Evolutionary conservation across 2,888 invertebrate genomes (phyloP).

Genomic region (Conchocele bisecta): DNA sequence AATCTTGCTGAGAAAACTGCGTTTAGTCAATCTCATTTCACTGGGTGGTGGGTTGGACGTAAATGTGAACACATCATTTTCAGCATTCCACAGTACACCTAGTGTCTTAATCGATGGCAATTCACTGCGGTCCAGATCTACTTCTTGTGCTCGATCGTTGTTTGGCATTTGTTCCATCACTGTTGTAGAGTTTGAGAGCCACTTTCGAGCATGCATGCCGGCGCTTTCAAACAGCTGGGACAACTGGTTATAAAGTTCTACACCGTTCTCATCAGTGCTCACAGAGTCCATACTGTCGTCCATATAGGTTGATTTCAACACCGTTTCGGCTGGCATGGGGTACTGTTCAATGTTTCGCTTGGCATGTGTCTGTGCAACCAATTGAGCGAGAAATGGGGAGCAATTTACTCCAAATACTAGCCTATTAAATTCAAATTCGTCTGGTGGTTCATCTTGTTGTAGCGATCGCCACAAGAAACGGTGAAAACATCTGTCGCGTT

Average conservation of each 20-base stretch:
- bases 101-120: too few species aligned
- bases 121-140: too few species aligned
- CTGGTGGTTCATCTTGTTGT: constrained; percentile 8
- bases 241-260: too few species aligned
- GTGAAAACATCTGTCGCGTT: constrained; percentile 21
- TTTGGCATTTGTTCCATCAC: too few species aligned
- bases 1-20: constrained; percentile 32
- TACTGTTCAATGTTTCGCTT: not conserved
- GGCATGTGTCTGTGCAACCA: constrained; percentile 48
- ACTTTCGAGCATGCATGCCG: too few species aligned
- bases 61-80: too few species aligned
- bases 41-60: not conserved
- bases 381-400: constrained; percentile 56
- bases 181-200: too few species aligned
- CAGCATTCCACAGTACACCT: too few species aligned
- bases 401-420: constrained; percentile 59
- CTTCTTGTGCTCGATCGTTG: too few species aligned
- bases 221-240: too few species aligned
- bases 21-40: constrained; percentile 55
- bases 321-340: constrained; percentile 49
- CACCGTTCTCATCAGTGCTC: too few species aligned
- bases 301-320: constrained; percentile 57
- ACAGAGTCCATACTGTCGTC: too few species aligned
- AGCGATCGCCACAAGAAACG: constrained; percentile 41
- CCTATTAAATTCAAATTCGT: constrained; percentile 45